phyloP scores from a whole-genome alignment of 2,888 invertebrate genomes.

The Cephus spinipes region DNA sequence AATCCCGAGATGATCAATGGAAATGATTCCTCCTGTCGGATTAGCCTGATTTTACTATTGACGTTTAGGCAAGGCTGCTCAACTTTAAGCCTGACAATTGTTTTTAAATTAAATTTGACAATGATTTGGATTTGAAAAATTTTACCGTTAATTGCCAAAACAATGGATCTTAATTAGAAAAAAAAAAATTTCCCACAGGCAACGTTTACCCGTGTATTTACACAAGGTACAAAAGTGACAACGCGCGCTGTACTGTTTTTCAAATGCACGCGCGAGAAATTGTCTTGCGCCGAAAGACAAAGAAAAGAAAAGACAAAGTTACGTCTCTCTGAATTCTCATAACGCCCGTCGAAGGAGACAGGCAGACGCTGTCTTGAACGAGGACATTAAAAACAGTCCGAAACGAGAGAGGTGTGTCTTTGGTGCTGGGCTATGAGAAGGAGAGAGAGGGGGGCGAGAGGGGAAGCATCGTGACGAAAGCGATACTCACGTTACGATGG shows the following conservation, averaged over 20 bases:
- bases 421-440: not conserved
- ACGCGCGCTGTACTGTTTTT: not conserved
- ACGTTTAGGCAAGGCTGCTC: too few species aligned
- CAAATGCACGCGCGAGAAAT: not conserved
- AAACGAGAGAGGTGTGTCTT: conserved; percentile 18
- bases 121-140: too few species aligned
- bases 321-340: not conserved
- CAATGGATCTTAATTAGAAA: too few species aligned
- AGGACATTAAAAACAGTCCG: conserved; percentile 16
- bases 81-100: too few species aligned
- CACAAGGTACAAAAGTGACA: too few species aligned
- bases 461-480: too few species aligned
- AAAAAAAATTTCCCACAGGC: too few species aligned
- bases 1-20: not conserved
- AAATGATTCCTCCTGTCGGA: too few species aligned
- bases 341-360: not conserved
- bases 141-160: too few species aligned
- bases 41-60: too few species aligned
- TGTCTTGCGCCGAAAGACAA: not conserved
- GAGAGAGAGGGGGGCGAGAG: not conserved
- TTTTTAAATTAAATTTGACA: too few species aligned
- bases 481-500: not conserved
- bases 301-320: not conserved
- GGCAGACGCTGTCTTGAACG: not conserved
- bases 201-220: not conserved